phyloP scores from a whole-genome alignment of 1,140 invertebrate genomes.

The Bursaphelenchus mucronatus region DNA sequence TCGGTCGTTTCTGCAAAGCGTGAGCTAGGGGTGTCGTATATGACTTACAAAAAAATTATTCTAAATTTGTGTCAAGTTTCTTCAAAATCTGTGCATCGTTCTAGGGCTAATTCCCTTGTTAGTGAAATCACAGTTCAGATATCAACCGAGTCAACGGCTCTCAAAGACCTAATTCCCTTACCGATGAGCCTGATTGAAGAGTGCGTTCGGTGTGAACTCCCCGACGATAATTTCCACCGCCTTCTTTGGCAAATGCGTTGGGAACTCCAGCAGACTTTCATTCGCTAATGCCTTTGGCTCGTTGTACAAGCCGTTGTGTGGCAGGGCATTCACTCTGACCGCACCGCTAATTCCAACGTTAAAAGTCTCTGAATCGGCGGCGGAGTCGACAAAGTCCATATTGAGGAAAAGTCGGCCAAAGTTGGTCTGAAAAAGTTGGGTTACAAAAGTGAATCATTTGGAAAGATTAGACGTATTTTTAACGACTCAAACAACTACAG shows the following conservation, averaged over 20 bases:
- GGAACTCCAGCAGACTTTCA: conserved; percentile 29
- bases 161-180: background rate
- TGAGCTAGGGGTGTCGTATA: too few species aligned
- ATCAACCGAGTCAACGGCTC: background rate
- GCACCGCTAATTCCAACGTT: conserved; percentile 28
- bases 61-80: too few species aligned
- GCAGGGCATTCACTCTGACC: conserved; percentile 23
- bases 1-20: too few species aligned
- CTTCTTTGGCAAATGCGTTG: conserved; percentile 5
- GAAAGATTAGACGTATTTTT: too few species aligned
- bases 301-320: conserved; percentile 2
- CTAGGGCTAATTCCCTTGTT: too few species aligned
- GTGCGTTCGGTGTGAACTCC: conserved; percentile 32
- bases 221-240: conserved; percentile 40
- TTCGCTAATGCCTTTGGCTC: background rate
- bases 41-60: too few species aligned
- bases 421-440: conserved; percentile 24
- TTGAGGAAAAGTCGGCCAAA: conserved; percentile 37
- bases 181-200: conserved; percentile 40
- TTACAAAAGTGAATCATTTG: too few species aligned
- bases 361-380: conserved; percentile 34
- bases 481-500: too few species aligned
- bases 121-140: too few species aligned
- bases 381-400: conserved; percentile 45
- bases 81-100: too few species aligned